phyloP scores from a whole-genome alignment of 2,888 invertebrate genomes.

The Drosophila cognata region DNA sequence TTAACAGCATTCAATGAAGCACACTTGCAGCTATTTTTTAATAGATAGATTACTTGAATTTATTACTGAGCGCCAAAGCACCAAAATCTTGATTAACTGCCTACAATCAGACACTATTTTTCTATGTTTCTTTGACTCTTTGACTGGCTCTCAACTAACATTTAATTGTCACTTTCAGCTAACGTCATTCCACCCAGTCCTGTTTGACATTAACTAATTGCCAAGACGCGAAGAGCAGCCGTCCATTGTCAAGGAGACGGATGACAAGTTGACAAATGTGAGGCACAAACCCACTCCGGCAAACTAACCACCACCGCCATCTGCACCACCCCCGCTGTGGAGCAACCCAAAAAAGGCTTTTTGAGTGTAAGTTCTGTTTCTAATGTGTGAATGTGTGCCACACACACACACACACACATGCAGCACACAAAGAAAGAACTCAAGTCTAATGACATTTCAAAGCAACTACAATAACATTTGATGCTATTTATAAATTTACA shows the following conservation, averaged over 20 bases:
- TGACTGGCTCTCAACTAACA: constrained; percentile 14
- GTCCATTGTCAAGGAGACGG: constrained; percentile 45
- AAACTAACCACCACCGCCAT: constrained; percentile 9
- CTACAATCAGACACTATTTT: constrained; percentile 11
- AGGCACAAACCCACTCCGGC: constrained; percentile 13
- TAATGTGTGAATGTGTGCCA: constrained; percentile 52
- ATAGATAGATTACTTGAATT: background rate
- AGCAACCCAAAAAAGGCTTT: constrained; percentile 33
- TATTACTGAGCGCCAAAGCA: background rate
- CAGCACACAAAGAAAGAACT: constrained; percentile 17
- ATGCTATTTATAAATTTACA: constrained; percentile 77
- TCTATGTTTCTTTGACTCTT: background rate
- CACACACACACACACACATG: constrained; percentile 1
- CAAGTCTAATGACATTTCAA: constrained; percentile 62
- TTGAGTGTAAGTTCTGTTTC: constrained; percentile 29
- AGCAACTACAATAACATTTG: constrained; percentile 60
- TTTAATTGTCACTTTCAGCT: constrained; percentile 47
- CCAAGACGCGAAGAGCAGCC: constrained; percentile 43
- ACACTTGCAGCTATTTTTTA: background rate
- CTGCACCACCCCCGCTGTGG: background rate
- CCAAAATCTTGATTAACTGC: constrained; percentile 4
- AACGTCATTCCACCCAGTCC: constrained; percentile 45
- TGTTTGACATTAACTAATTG: constrained; percentile 78
- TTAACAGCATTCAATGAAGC: background rate
- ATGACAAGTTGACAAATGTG: constrained; percentile 63